phyloP scores from a whole-genome alignment of 2,888 invertebrate genomes.

The Mesorhabditis belari region DNA sequence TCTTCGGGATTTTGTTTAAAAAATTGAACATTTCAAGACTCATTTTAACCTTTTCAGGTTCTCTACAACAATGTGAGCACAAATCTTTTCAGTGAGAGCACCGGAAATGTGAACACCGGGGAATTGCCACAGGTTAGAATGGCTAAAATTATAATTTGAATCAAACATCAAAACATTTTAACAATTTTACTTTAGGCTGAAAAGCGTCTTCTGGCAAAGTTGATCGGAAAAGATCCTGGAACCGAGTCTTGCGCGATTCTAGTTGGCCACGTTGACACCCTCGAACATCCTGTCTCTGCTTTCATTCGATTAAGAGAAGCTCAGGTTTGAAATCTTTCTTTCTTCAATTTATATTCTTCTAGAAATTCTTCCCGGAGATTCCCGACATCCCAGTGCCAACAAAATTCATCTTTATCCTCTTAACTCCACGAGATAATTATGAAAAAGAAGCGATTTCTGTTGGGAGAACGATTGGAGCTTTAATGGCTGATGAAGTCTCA shows the following conservation, averaged over 20 bases:
- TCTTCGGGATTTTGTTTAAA: too few relatives aligned
- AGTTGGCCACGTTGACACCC: background rate
- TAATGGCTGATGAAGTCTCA: conserved; percentile 54
- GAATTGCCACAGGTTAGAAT: background rate
- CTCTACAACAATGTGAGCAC: background rate
- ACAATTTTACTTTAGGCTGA: background rate
- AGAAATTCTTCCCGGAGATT: conserved; percentile 24
- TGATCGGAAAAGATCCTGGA: conserved; percentile 1
- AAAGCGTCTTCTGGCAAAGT: background rate
- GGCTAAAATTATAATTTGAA: too few relatives aligned
- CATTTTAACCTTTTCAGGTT: background rate
- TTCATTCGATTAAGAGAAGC: background rate
- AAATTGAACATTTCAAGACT: too few relatives aligned
- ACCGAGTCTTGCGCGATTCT: background rate
- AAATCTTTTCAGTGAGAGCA: background rate
- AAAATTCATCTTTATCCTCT: conserved; percentile 54
- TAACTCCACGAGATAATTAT: conserved; percentile 52
- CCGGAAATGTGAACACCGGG: background rate
- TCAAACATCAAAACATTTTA: too few relatives aligned
- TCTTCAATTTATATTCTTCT: background rate
- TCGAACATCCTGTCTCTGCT: background rate
- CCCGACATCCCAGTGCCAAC: conserved; percentile 53
- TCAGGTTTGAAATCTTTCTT: background rate
- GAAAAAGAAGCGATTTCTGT: conserved; percentile 40
- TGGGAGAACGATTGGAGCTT: conserved; percentile 54